Percentiles rank a stretch among this genome's conserved stretches.
Evolutionary conservation across 2,797 vertebrate genomes (phyloP).

Genomic region (Crotalus adamanteus): DNA sequence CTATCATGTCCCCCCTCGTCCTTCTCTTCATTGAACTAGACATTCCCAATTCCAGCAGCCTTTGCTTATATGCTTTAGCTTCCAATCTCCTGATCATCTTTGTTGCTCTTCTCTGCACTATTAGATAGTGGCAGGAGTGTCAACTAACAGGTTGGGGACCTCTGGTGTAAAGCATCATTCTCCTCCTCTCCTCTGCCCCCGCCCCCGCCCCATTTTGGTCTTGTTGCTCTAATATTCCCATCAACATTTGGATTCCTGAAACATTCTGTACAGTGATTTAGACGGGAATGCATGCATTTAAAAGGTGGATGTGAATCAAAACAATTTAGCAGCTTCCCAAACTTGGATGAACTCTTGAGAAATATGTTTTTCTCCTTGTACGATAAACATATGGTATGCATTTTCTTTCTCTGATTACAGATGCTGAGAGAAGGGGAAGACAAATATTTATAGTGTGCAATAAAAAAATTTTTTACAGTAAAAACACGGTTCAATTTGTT

Average conservation of each 20-base stretch:
- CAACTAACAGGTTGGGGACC: not conserved
- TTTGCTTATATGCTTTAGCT: too few relatives aligned
- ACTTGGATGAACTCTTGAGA: constrained; percentile 63
- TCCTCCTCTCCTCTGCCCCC: too few relatives aligned
- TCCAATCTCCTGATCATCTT: too few relatives aligned
- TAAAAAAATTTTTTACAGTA: constrained; percentile 74
- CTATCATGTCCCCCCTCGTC: too few relatives aligned
- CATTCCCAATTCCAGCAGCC: too few relatives aligned
- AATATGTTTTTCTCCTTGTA: constrained; percentile 63
- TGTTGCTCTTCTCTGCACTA: too few relatives aligned
- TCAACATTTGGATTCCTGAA: not conserved
- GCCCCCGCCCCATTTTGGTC: not conserved
- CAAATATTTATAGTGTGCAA: constrained; percentile 80
- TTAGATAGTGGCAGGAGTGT: not conserved
- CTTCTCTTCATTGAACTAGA: too few relatives aligned
- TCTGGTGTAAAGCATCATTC: not conserved
- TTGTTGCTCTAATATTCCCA: not conserved
- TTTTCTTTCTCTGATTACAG: constrained; percentile 78
- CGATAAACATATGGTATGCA: constrained; percentile 78
- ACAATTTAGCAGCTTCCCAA: constrained; percentile 54
- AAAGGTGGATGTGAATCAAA: constrained; percentile 58
- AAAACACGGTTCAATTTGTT: constrained; percentile 83
- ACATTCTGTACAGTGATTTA: constrained; percentile 27
- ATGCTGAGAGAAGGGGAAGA: constrained; percentile 78
- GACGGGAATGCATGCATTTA: constrained; percentile 32